Conservation (phyloP, 2,888 invertebrate genomes). For the Tetropium fuscum region DNA sequence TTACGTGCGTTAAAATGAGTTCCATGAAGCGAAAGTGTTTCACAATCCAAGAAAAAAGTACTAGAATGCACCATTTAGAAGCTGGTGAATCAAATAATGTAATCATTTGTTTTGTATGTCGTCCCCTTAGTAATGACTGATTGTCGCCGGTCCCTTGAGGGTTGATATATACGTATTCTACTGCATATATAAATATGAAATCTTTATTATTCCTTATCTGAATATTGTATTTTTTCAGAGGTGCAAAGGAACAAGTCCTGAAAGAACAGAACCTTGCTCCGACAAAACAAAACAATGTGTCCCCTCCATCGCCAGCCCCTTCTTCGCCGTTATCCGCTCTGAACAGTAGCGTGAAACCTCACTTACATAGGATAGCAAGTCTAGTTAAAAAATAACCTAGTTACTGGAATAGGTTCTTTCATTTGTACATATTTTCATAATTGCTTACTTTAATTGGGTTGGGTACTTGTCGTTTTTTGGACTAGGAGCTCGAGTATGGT, state of each 20-base stretch:
- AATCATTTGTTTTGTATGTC: background rate
- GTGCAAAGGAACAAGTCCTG: constrained; percentile 68
- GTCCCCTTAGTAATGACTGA: background rate
- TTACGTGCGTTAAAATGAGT: too few species aligned
- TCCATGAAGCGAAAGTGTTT: too few species aligned
- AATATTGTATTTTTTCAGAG: constrained; percentile 65
- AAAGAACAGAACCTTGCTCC: constrained; percentile 61
- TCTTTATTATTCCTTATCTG: too few species aligned
- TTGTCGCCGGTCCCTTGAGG: background rate
- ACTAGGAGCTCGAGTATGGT: background rate
- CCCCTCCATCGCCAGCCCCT: constrained; percentile 61
- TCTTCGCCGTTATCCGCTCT: constrained; percentile 61
- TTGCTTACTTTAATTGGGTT: constrained; percentile 17
- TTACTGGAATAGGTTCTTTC: constrained; percentile 10
- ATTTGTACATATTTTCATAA: constrained; percentile 34
- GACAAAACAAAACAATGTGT: constrained; percentile 61
- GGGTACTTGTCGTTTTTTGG: constrained; percentile 13
- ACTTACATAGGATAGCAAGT: constrained; percentile 66
- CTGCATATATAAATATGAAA: background rate
- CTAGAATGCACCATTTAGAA: too few species aligned
- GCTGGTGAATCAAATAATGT: background rate
- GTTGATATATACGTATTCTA: background rate
- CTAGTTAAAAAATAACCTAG: constrained; percentile 66
- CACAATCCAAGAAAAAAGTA: too few species aligned
- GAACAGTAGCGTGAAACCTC: constrained; percentile 64